Evolutionary conservation across 2,888 invertebrate species (phyloP), one percentile per base, ranked within the genome.

Genomic region (Serrognathus titanus): DNA sequence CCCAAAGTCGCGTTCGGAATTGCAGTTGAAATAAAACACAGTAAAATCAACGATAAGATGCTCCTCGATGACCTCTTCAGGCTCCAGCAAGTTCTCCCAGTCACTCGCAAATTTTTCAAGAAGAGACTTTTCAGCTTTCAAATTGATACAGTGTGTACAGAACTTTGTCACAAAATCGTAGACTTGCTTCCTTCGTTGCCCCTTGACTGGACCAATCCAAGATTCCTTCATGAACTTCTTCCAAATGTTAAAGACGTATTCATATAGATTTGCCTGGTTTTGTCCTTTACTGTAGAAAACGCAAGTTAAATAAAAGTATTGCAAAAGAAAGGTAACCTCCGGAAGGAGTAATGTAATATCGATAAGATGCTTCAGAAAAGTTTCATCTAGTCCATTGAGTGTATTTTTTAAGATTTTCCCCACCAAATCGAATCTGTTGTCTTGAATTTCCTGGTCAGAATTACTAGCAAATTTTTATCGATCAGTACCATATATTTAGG

Each of bases 261-360:
- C n/a, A 3, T 39, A 36, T 36, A 52, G 46, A 13, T 46, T 36
- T 9, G 43, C 20, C 35, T 46, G 46, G 8, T 52, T 9, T 31
- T 10, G 20, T 11, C 4, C 38, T 6, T 13, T 6, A 6, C 7
- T 16, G 3, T 9, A n/a, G n/a, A 52, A 46, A 38, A 46, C 11
- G 3, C 47, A 53, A 20, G 37, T 53, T 35, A 46, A 53, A 11
- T 46, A 47, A 39, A 53, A 53, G 38, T 53, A 31, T 13, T n/a
- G 16, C n/a, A 13, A 8, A 11, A 3, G 3, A 11, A 3, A 16
- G 6, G 3, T 10, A 24, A 20, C 24, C 16, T 20, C 10, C 9
- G 37, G 11, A 24, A 37, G 16, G 9, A 37, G 35, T n/a, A 39
- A n/a, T n/a, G n/a, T n/a, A n/a, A n/a, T n/a, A n/a, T n/a, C n/a